A percentile compares a stretch with the other conserved stretches of the same genome.
Evolutionary conservation across 2,113 vertebrate species (phyloP).

Genomic region (Loxodonta africana): DNA sequence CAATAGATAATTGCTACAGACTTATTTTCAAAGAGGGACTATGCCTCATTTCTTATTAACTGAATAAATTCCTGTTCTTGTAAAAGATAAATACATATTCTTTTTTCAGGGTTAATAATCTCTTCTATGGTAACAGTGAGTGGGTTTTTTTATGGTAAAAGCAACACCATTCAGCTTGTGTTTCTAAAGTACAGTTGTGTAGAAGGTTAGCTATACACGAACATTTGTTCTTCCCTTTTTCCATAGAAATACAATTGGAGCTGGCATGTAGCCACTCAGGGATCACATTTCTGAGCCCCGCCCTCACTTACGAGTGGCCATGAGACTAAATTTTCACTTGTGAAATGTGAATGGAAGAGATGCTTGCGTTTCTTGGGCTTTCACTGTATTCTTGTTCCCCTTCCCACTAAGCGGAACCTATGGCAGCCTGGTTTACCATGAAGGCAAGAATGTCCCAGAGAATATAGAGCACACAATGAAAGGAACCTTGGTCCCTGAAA

Average conservation of each 20-base stretch:
- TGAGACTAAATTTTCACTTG: not conserved
- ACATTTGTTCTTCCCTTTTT: not conserved
- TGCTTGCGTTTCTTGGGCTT: not conserved
- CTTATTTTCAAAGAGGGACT: not conserved
- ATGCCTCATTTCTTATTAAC: conserved; percentile 44
- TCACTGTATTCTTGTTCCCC: not conserved
- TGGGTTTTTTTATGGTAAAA: not conserved
- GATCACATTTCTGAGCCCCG: not conserved
- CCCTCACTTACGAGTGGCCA: not conserved
- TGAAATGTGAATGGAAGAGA: not conserved
- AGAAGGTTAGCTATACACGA: not conserved
- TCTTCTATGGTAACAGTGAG: not conserved
- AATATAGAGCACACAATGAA: not conserved
- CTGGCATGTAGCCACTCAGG: not conserved
- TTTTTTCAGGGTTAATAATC: not conserved
- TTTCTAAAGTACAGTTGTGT: not conserved
- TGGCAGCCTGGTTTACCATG: not conserved
- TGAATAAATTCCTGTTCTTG: not conserved
- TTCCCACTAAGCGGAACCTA: not conserved
- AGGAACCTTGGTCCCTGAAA: not conserved
- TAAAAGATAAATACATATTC: not conserved
- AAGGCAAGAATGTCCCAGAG: not conserved
- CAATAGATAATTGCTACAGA: not conserved
- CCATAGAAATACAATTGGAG: not conserved
- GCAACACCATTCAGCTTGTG: not conserved